A percentile compares a stretch with the other conserved stretches of the same genome.
These are phyloP conservation scores for Epicauta chinensis DNA, from an alignment of 1,140 invertebrate genomes.

Conservation along the genomic window DNA sequence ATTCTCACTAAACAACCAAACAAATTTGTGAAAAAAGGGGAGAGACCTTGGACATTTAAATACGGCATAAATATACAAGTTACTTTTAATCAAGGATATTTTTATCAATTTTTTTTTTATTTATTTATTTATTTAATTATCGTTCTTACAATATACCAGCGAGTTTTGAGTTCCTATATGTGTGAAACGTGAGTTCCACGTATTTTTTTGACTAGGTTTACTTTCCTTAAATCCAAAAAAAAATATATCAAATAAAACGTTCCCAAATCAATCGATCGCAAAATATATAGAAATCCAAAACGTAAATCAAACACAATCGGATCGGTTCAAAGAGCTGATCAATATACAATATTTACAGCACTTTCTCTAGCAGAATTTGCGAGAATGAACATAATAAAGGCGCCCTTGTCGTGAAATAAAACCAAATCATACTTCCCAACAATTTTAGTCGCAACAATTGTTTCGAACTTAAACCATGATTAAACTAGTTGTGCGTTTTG, in stretches of 20 bases:
- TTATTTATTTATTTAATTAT: slow-evolving; percentile 30
- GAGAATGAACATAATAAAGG: too few species aligned
- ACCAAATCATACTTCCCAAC: slow-evolving; percentile 13
- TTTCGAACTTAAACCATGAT: slow-evolving; percentile 1
- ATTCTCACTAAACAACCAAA: slow-evolving; percentile 23
- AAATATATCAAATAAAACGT: too few species aligned
- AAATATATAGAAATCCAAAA: too few species aligned
- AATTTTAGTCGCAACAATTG: slow-evolving; percentile 19
- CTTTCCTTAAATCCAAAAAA: slow-evolving; percentile 33
- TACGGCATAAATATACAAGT: slow-evolving; percentile 25
- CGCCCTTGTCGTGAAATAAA: too few species aligned
- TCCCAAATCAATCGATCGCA: too few species aligned
- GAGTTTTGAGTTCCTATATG: slow-evolving; percentile 45
- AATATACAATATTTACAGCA: slow-evolving; percentile 41
- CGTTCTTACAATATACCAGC: slow-evolving; percentile 44
- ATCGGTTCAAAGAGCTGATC: slow-evolving; percentile 32
- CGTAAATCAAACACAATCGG: slow-evolving; percentile 28
- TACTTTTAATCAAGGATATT: slow-evolving; percentile 22
- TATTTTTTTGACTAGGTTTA: slow-evolving; percentile 40
- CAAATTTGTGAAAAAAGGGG: slow-evolving; percentile 7
- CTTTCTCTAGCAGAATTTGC: slow-evolving; percentile 20
- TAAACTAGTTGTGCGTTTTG: slow-evolving; percentile 19
- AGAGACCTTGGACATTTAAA: slow-evolving; percentile 19
- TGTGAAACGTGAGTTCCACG: slow-evolving; percentile 29
- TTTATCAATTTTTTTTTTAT: neutral